Evolutionary conservation across 2,797 vertebrate species (phyloP), one percentile per base, ranked within the genome.

Genomic region (Tokudaia tokunoshimensis): DNA sequence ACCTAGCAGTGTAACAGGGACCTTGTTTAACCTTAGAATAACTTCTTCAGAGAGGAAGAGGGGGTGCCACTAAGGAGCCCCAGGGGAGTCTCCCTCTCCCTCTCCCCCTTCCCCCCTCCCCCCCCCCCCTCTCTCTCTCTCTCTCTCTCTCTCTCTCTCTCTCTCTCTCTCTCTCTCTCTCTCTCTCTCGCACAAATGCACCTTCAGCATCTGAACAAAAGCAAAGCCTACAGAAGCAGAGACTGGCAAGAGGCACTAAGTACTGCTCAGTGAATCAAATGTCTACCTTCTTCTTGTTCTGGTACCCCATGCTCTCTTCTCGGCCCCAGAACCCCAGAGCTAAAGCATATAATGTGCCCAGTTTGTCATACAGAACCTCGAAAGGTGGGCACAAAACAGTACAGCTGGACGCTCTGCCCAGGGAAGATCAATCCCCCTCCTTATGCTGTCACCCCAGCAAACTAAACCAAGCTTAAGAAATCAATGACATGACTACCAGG

Each of bases 11-110:
- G 29, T 26, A 63, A 34, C 24, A 15, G 31, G 67, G 37, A 74
- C 24, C 0, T 9, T 41, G 47, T 5, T 3, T 19, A 22, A 47
- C 29, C 89, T 70, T 11, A 1, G 31, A 55, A 47, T 0, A 4
- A 65, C 3, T 10, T 63, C n/a, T 29, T 34, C 14, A 70, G 12
- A 50, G 41, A 87, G 1, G 20, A 87, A 8, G 12, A 47, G 17
- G 34, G 34, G 9, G 22, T 8, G 13, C 61, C 8, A 19, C 67
- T 17, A 63, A 29, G 10, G 6, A 3, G 80, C 1, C 72, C 13
- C 2, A 20, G 3, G 44, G 70, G 24, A 55, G 41, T 41, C 41
- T 41, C 41, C 41, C 41, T 41, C 41, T 41, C 41, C 41, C 41
- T 41, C 41, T 41, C 41, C 41, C 41, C n/a, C n/a, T n/a, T n/a